Evolutionary conservation across 2,113 vertebrate species (phyloP), one percentile per base, ranked within the genome.

Genomic region (Oryzias celebensis): DNA sequence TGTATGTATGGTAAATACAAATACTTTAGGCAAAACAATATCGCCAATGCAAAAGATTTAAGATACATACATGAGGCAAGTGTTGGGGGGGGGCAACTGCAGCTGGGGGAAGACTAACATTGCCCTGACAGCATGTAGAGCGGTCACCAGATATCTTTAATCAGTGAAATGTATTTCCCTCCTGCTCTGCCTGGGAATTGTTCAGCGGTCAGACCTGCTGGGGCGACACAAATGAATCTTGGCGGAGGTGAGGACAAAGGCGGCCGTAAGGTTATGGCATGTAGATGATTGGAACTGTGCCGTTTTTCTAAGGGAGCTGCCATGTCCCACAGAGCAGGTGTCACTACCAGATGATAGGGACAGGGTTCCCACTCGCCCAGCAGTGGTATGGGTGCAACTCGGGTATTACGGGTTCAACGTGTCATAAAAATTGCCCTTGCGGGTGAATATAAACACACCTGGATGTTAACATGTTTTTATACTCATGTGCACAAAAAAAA

Each of bases 241-340:
- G 81, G 82, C 75, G 80, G 88, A 90, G 86, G 83, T 85, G 75
- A 73, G 86, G 90, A 92, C 91, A 92, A 92, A 89, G 84, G 89
- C 86, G 80, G 85, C 82, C 90, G 82, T 89, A 90, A 90, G 91
- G 91, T 92, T 92, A 90, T 89, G 87, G 87, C 91, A 81, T 88
- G 90, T 88, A 87, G 90, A 91, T 89, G 90, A 90, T 89, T 90
- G 88, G 85, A 86, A 79, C 73, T 68, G 80, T 52, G 85, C 77
- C 73, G 80, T 71, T 23, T 87, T 90, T 91, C 88, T 91, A 90
- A 90, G 90, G 85, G 83, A 90, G 85, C 90, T 90, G 91, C 90
- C 90, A 90, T 82, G 72, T 92, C 90, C 88, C 82, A 70, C 85
- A 65, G 85, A 86, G 89, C 53, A 65, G 68, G 80, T 89, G 91